Evolutionary conservation across 2,113 vertebrate genomes (phyloP).

Genomic region (Cyprinodon tularosa): DNA sequence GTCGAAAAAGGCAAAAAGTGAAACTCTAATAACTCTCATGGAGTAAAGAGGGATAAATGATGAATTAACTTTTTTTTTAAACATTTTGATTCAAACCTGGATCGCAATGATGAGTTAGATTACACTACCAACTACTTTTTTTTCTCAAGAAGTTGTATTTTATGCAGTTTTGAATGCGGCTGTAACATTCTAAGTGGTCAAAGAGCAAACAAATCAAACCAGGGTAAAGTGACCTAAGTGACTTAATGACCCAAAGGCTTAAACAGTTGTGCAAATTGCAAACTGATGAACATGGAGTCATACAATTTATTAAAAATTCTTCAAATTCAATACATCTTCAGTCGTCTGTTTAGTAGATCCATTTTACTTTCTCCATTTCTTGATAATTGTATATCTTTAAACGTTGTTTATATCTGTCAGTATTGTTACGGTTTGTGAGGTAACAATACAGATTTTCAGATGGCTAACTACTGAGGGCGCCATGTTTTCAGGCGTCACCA

Average conservation of each 20-base stretch:
- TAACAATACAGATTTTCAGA: not conserved
- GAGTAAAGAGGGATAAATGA: not conserved
- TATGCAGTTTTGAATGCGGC: slow-evolving; percentile 5
- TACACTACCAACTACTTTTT: not conserved
- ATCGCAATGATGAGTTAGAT: not conserved
- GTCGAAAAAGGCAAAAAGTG: slow-evolving; percentile 3
- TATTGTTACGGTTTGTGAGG: not conserved
- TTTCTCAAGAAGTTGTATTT: slow-evolving; percentile 10
- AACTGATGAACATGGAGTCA: not conserved
- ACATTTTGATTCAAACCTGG: not conserved
- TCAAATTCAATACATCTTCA: slow-evolving; percentile 15
- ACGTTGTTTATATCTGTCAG: slow-evolving; percentile 25
- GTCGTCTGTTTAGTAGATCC: slow-evolving; percentile 8
- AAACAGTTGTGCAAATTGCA: not conserved
- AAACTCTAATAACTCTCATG: not conserved
- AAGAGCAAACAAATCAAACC: not conserved
- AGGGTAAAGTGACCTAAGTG: not conserved
- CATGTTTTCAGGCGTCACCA: not conserved
- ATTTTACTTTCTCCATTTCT: slow-evolving; percentile 17
- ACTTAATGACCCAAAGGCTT: not conserved
- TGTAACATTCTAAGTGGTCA: not conserved
- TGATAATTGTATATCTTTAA: slow-evolving; percentile 36
- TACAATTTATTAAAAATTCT: slow-evolving; percentile 5
- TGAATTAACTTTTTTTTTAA: not conserved
- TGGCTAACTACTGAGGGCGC: not conserved